These are phyloP conservation scores for Lethrus apterus DNA, from an alignment of 1,140 invertebrate genomes.

Conservation along the genomic window DNA sequence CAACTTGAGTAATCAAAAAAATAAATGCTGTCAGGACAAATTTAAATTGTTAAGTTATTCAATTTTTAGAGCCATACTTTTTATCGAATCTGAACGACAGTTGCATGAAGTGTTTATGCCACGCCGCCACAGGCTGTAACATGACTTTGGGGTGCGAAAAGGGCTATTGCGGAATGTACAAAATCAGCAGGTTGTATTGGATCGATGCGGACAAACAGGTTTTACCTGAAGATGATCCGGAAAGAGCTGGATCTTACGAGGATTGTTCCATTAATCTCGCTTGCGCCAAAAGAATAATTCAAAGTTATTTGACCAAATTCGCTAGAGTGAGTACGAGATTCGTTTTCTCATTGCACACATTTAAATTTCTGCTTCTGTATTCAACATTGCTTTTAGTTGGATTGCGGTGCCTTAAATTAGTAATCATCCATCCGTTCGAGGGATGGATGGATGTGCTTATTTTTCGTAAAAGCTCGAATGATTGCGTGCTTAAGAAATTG, in stretches of 20 bases:
- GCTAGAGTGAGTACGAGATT: constrained; percentile 41
- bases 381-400: no score
- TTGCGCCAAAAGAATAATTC: constrained; percentile 52
- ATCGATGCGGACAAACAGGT: constrained; percentile 50
- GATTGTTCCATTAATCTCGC: constrained; percentile 51
- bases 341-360: no score
- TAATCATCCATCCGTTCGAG: no score
- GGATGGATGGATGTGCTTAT: no score
- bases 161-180: constrained; percentile 54
- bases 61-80: no score
- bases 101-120: constrained; percentile 52
- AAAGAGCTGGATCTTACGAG: constrained; percentile 47
- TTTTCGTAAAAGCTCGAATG: no score
- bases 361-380: no score
- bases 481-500: no score
- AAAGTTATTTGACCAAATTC: constrained; percentile 53
- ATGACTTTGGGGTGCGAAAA: constrained; percentile 43
- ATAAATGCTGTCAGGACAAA: no score
- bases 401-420: no score
- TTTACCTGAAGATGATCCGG: constrained; percentile 43
- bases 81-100: constrained; percentile 31
- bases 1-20: no score
- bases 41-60: no score
- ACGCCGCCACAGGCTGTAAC: constrained; percentile 50
- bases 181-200: constrained; percentile 56